phyloP scores from a whole-genome alignment of 2,113 vertebrate species.

The Miniopterus natalensis region DNA sequence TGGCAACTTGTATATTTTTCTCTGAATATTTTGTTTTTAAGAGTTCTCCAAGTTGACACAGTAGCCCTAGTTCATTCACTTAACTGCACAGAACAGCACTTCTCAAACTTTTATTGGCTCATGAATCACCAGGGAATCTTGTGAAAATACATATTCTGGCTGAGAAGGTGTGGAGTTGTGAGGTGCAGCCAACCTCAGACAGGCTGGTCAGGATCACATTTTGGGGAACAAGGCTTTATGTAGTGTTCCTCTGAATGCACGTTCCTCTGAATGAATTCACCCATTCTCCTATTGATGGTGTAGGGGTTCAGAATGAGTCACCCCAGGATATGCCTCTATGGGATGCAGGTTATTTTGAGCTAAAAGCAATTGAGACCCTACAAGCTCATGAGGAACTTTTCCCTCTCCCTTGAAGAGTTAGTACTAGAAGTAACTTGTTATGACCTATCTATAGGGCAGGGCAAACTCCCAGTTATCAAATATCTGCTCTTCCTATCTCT shows the following conservation, averaged over 20 bases:
- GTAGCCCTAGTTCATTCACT: not conserved
- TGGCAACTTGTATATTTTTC: not conserved
- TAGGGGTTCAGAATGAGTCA: not conserved
- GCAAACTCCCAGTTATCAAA: not conserved
- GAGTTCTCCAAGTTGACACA: not conserved
- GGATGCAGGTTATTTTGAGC: not conserved
- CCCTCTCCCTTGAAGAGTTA: not conserved
- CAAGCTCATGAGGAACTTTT: not conserved
- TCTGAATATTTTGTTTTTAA: conserved; percentile 33
- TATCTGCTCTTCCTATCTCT: not conserved
- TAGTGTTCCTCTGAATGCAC: not conserved
- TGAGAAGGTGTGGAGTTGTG: not conserved
- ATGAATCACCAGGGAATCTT: not conserved
- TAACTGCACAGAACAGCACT: not conserved
- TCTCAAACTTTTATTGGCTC: not conserved
- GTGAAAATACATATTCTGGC: not conserved
- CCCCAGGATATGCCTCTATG: not conserved
- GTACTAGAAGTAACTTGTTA: not conserved
- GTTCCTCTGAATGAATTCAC: not conserved
- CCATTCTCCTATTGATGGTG: not conserved
- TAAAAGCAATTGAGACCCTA: not conserved
- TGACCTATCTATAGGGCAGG: not conserved
- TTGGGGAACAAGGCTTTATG: not conserved
- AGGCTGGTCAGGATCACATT: not conserved
- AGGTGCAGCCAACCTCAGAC: not conserved